phyloP scores from a whole-genome alignment of 2,797 vertebrate species.

The Enteromius paludinosus region DNA sequence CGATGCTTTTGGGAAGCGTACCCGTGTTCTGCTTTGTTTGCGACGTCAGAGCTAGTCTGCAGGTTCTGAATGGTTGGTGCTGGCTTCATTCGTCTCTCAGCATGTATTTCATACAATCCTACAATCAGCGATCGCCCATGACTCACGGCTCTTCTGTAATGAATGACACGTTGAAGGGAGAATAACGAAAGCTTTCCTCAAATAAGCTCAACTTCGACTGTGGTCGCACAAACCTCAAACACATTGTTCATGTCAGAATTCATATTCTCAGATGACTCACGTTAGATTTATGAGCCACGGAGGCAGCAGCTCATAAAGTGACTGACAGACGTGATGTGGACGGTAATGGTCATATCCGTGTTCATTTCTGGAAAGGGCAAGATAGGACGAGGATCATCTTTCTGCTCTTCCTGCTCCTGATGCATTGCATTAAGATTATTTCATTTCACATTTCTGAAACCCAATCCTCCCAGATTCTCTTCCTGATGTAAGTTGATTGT shows the following conservation, averaged over 20 bases:
- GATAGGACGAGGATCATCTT: slow-evolving; percentile 21
- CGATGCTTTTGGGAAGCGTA: too few relatives aligned
- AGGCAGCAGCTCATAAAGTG: background rate
- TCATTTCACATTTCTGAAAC: background rate
- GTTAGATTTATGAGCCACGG: background rate
- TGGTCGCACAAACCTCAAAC: background rate
- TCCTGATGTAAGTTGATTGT: background rate
- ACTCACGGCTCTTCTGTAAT: slow-evolving; percentile 1
- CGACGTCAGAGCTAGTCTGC: background rate
- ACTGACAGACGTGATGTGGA: background rate
- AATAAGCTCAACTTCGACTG: background rate
- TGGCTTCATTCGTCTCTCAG: background rate
- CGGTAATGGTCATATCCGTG: background rate
- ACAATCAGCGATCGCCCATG: background rate
- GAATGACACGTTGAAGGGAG: background rate
- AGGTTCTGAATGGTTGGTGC: background rate
- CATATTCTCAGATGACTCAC: background rate
- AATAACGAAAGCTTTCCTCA: slow-evolving; percentile 3
- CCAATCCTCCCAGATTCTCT: slow-evolving; percentile 9
- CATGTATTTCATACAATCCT: background rate
- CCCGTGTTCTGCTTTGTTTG: too few relatives aligned
- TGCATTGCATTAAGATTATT: slow-evolving; percentile 13
- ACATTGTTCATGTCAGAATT: background rate
- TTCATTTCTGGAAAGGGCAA: slow-evolving; percentile 23
- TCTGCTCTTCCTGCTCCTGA: background rate